These are phyloP conservation scores for Anguilla megastoma DNA, from an alignment of 2,797 vertebrate species.

Conservation along the genomic window DNA sequence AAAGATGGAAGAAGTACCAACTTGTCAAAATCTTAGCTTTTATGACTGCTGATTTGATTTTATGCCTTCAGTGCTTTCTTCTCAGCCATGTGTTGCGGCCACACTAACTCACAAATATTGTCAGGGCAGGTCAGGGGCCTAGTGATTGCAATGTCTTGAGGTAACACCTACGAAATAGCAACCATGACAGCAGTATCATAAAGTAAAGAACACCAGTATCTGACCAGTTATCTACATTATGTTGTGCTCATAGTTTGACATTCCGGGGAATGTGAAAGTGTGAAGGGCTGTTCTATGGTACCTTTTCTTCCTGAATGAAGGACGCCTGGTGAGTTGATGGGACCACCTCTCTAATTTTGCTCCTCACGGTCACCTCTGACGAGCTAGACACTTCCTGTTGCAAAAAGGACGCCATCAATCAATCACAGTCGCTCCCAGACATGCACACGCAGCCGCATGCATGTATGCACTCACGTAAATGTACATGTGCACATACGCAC, in stretches of 20 bases:
- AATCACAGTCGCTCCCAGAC: slow-evolving; percentile 22
- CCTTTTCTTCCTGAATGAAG: slow-evolving; percentile 74
- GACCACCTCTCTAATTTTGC: slow-evolving; percentile 66
- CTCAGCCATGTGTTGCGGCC: neutral
- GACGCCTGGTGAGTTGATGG: slow-evolving; percentile 61
- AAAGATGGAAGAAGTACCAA: neutral
- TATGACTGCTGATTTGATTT: neutral
- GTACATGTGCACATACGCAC: neutral
- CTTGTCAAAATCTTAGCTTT: neutral
- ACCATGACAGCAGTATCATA: neutral
- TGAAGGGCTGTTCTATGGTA: slow-evolving; percentile 54
- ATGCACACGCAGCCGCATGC: slow-evolving; percentile 3
- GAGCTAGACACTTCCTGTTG: slow-evolving; percentile 77
- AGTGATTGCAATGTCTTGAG: neutral
- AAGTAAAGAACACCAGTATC: neutral
- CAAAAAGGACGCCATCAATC: slow-evolving; percentile 36
- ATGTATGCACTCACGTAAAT: neutral
- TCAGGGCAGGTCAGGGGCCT: neutral
- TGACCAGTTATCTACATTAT: neutral
- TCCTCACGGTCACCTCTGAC: slow-evolving; percentile 73
- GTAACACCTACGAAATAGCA: neutral
- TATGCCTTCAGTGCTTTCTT: neutral
- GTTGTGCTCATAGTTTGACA: neutral
- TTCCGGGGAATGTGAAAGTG: neutral
- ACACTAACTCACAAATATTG: neutral